A percentile compares a stretch with the other conserved stretches of the same genome.
Evolutionary conservation across 2,797 vertebrate species (phyloP).

Genomic region (Carcharodon carcharias): DNA sequence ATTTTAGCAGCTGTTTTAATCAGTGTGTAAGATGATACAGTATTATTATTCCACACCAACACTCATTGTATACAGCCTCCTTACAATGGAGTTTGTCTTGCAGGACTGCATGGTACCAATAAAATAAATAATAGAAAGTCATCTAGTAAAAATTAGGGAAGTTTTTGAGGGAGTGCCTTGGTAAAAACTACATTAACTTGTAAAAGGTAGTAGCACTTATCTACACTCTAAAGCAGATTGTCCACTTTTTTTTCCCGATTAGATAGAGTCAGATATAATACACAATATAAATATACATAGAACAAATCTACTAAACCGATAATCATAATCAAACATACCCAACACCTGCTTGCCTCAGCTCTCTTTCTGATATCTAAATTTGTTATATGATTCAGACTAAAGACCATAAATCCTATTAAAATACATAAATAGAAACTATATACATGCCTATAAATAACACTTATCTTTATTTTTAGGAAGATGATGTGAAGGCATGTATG

Average conservation of each 20-base stretch:
- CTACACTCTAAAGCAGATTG: slow-evolving; percentile 8
- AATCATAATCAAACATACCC: slow-evolving; percentile 15
- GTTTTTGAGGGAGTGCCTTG: not conserved
- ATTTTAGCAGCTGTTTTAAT: not conserved
- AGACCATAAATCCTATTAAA: not conserved
- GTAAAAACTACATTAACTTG: not conserved
- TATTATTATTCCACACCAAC: not conserved
- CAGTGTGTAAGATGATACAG: not conserved
- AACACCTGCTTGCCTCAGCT: not conserved
- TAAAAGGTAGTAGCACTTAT: not conserved
- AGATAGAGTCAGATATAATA: not conserved
- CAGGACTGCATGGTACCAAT: not conserved
- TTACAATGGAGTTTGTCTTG: not conserved
- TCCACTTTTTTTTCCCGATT: not conserved
- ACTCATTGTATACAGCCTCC: not conserved
- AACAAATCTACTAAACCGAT: not conserved
- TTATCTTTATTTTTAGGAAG: not conserved
- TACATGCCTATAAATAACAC: not conserved
- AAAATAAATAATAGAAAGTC: not conserved
- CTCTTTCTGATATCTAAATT: not conserved
- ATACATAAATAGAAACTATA: not conserved
- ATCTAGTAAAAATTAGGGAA: not conserved
- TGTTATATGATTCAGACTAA: not conserved
- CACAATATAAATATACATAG: not conserved
- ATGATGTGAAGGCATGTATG: not conserved